Percentiles rank a stretch among this genome's conserved stretches.
These are phyloP conservation scores for Heliothis virescens DNA, from an alignment of 1,140 invertebrate species.

Conservation along the genomic window DNA sequence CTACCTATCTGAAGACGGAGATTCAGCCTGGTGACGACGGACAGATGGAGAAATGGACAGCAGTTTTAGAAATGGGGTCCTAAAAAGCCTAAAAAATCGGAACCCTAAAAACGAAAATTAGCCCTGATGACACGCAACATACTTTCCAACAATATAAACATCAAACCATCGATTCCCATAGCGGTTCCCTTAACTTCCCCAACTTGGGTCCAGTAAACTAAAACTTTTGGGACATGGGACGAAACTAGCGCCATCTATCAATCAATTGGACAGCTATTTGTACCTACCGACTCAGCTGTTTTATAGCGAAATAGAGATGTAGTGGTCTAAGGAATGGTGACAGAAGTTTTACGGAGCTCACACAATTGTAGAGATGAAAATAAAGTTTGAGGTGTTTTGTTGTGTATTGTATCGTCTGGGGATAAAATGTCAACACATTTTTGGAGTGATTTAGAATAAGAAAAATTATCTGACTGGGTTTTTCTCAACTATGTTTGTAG, in stretches of 20 bases:
- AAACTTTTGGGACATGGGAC: conserved; percentile 43
- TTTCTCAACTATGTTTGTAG: no score
- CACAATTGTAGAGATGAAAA: neutral
- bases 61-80: no score
- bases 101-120: neutral
- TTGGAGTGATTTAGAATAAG: no score
- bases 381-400: no score
- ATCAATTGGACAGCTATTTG: conserved; percentile 37
- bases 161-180: conserved; percentile 28
- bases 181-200: neutral
- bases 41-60: no score
- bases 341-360: neutral
- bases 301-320: conserved; percentile 14
- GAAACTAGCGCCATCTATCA: conserved; percentile 40
- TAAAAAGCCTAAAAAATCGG: no score
- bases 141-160: conserved; percentile 18
- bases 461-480: no score
- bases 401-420: no score
- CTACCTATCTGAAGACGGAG: no score
- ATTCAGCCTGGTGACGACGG: no score
- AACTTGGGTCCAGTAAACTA: conserved; percentile 34
- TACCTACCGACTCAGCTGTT: conserved; percentile 15
- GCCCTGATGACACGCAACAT: neutral
- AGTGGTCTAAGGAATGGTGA: neutral
- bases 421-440: no score